A percentile compares a stretch with the other conserved stretches of the same genome.
These are phyloP conservation scores for Nemoura dubitans DNA, from an alignment of 2,888 invertebrate species.

Conservation along the genomic window DNA sequence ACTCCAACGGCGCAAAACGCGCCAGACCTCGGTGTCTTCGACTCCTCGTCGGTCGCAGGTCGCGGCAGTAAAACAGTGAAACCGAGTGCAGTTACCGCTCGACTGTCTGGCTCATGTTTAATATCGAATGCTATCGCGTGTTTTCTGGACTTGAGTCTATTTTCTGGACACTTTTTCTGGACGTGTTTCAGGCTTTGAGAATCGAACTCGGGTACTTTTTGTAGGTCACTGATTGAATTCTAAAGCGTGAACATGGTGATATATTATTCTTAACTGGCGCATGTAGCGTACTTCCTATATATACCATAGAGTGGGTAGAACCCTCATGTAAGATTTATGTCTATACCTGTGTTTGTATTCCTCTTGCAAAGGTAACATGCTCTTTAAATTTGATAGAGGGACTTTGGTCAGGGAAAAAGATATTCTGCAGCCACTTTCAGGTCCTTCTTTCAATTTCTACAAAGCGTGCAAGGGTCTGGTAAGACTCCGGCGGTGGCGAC, in stretches of 20 bases:
- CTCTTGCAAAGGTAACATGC: background rate
- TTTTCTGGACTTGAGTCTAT: background rate
- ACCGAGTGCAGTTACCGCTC: background rate
- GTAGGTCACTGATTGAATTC: background rate
- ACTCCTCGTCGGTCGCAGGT: no score
- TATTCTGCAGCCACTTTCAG: background rate
- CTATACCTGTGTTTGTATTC: background rate
- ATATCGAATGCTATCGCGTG: background rate
- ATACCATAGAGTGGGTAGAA: background rate
- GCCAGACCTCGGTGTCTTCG: background rate
- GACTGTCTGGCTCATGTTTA: background rate
- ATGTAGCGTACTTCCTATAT: background rate
- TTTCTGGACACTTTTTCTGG: background rate
- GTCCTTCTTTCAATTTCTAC: background rate
- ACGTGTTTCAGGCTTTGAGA: background rate
- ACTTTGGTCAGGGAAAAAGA: background rate
- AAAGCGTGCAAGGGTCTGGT: background rate
- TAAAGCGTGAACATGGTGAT: background rate
- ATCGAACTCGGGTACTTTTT: background rate
- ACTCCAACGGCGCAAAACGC: background rate
- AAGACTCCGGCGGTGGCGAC: background rate
- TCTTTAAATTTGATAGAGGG: background rate
- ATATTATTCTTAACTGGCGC: background rate
- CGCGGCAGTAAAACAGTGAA: background rate
- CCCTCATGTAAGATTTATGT: background rate